phyloP scores from a whole-genome alignment of 2,113 vertebrate species.

The Cichladusa arquata region DNA sequence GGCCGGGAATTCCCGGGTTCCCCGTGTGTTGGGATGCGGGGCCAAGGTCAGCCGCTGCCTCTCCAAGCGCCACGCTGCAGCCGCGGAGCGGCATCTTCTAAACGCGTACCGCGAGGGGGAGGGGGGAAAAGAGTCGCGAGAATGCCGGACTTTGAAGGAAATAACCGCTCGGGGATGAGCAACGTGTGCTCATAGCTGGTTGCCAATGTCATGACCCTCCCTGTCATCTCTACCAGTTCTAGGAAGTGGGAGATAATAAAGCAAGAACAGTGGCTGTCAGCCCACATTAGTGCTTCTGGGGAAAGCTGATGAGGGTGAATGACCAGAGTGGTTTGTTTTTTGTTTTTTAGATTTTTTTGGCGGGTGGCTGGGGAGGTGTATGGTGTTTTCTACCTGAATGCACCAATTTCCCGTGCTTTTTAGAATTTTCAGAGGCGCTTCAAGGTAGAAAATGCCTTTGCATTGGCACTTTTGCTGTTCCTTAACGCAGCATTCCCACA shows the following conservation, averaged over 20 bases:
- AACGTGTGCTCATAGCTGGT: background rate
- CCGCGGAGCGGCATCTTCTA: background rate
- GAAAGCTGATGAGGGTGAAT: background rate
- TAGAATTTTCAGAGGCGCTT: background rate
- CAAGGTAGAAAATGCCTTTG: background rate
- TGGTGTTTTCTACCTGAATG: background rate
- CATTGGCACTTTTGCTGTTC: background rate
- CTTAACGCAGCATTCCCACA: background rate
- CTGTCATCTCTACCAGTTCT: background rate
- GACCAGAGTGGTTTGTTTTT: background rate
- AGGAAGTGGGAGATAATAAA: background rate
- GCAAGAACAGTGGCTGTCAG: background rate
- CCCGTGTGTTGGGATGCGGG: no score
- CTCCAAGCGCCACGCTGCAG: background rate
- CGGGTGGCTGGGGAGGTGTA: rapidly evolving
- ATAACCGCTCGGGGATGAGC: background rate
- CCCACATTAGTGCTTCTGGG: background rate
- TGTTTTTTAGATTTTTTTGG: rapidly evolving
- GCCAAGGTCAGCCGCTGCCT: background rate
- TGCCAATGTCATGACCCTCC: background rate
- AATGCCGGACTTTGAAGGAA: background rate
- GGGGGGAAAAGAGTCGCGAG: no score
- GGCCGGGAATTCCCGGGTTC: background rate
- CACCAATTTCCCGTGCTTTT: background rate
- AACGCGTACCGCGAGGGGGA: rapidly evolving